Evolutionary conservation across 2,888 invertebrate genomes (phyloP).

Genomic region (Drosophila ustulata): DNA sequence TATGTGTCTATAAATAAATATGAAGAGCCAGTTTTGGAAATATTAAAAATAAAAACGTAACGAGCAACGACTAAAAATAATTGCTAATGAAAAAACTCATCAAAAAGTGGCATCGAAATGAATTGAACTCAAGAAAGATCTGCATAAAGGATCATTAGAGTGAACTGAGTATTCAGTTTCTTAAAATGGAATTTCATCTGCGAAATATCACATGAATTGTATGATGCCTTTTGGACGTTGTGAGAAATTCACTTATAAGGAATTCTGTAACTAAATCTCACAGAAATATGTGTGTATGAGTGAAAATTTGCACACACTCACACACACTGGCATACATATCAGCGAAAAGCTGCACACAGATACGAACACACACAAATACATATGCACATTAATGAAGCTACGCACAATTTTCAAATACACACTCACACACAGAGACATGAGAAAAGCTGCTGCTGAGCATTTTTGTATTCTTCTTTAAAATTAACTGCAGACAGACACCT

Average conservation of each 20-base stretch:
- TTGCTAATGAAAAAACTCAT: slow-evolving; percentile 4
- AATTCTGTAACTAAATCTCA: slow-evolving; percentile 85
- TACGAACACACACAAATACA: slow-evolving; percentile 37
- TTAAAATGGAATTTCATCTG: slow-evolving; percentile 13
- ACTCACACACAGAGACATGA: slow-evolving; percentile 30
- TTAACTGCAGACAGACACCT: slow-evolving; percentile 81
- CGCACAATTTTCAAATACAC: slow-evolving; percentile 62
- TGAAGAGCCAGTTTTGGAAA: slow-evolving; percentile 19
- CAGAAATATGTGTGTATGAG: slow-evolving; percentile 52
- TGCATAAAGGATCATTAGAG: background rate
- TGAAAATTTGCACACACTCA: slow-evolving; percentile 56
- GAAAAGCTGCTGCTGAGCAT: slow-evolving; percentile 35
- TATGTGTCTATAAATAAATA: slow-evolving; percentile 59
- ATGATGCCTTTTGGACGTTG: slow-evolving; percentile 54
- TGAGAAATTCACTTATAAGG: slow-evolving; percentile 83
- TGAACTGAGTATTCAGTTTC: background rate
- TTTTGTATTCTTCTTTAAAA: slow-evolving; percentile 66
- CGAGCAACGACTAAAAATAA: slow-evolving; percentile 12
- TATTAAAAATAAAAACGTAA: slow-evolving; percentile 18
- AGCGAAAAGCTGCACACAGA: slow-evolving; percentile 43
- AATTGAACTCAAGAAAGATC: slow-evolving; percentile 13
- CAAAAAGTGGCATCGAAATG: slow-evolving; percentile 39
- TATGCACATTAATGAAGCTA: slow-evolving; percentile 45
- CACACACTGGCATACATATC: slow-evolving; percentile 38
- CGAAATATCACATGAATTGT: slow-evolving; percentile 36